Evolutionary conservation across 2,888 invertebrate species (phyloP).

Genomic region (Ferdinandea cuprea): DNA sequence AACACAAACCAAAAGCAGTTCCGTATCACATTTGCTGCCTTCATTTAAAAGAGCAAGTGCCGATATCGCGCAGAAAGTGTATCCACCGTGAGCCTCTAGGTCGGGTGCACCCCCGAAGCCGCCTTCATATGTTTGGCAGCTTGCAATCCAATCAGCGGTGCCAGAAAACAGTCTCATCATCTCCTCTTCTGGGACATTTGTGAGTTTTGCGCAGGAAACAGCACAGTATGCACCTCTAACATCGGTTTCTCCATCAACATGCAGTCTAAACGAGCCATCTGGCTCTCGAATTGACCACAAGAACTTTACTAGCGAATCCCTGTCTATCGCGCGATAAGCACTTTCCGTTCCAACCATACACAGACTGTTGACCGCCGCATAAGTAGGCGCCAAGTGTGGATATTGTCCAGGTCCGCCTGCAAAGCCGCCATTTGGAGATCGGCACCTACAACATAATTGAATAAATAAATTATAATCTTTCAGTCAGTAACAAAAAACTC

Average conservation of each 20-base stretch:
- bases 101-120: slow-evolving; percentile 97
- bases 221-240: slow-evolving; percentile 99
- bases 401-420: slow-evolving; percentile 97
- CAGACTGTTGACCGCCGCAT: slow-evolving; percentile 97
- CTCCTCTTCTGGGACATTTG: slow-evolving; percentile 87
- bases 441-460: slow-evolving; percentile 77
- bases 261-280: slow-evolving; percentile 96
- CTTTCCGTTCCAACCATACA: slow-evolving; percentile 94
- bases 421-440: slow-evolving; percentile 89
- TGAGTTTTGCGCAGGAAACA: slow-evolving; percentile 92
- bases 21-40: slow-evolving; percentile 80
- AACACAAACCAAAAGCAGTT: slow-evolving; percentile 86
- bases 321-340: slow-evolving; percentile 94
- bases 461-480: background rate
- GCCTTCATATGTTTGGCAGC: slow-evolving; percentile 99
- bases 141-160: slow-evolving; percentile 95
- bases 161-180: slow-evolving; percentile 91
- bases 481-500: slow-evolving; percentile 56
- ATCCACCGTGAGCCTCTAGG: slow-evolving; percentile 99
- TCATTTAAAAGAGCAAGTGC: slow-evolving; percentile 89
- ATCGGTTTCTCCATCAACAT: slow-evolving; percentile 96
- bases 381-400: slow-evolving; percentile 98
- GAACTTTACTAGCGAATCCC: slow-evolving; percentile 88
- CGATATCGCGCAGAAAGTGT: slow-evolving; percentile 98
- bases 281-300: slow-evolving; percentile 89